Evolutionary conservation across 2,113 vertebrate species (phyloP), one percentile per base, ranked within the genome.

Genomic region (Pseudois nayaur): DNA sequence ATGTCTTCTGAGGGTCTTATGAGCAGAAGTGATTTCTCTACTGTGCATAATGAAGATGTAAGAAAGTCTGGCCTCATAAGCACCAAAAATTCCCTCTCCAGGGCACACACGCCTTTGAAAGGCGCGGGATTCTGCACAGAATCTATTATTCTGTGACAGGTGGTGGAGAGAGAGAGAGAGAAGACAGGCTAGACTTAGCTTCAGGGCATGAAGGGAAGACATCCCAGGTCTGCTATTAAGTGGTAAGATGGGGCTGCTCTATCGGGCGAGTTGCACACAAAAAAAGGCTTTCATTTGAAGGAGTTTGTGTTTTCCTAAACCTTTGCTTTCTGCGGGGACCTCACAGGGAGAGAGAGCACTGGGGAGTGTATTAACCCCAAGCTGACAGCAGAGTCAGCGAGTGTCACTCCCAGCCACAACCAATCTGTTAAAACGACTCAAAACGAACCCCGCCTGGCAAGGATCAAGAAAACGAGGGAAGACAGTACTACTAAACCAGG

Each of bases 61-160:
- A 55, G 48, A 33, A 87, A 60, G 59, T 86, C 78, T 76, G 62
- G 27, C 86, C 91, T 97, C 84, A 64, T 8, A 48, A 78, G 74
- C 86, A 74, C 62, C 87, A 62, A 93, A 54, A 94, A 87, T 64
- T 76, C 94, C 92, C 89, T 60, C 64, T 78, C 90, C 88, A 50
- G 60, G 62, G 29, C 78, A 95, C 90, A 87, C 76, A 59, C 33
- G 48, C 62, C 71, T 81, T 95, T 83, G 43, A 79, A 55, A 88
- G 45, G 5, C 89, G 84, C 36, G 76, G 89, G 79, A 84, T 95
- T 96, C 87, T 94, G 43, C 92, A 93, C 94, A 91, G 84, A 90
- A 48, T 89, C 96, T 93, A 94, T 97, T 97, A 96, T 91, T 96
- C 85, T 17, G 29, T 97, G 97, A 96, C 96, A 98, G 96, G 96